Percentiles rank a stretch among this genome's conserved stretches.
These are phyloP conservation scores for Corythaeola cristata DNA, from an alignment of 2,113 vertebrate genomes.

Conservation along the genomic window DNA sequence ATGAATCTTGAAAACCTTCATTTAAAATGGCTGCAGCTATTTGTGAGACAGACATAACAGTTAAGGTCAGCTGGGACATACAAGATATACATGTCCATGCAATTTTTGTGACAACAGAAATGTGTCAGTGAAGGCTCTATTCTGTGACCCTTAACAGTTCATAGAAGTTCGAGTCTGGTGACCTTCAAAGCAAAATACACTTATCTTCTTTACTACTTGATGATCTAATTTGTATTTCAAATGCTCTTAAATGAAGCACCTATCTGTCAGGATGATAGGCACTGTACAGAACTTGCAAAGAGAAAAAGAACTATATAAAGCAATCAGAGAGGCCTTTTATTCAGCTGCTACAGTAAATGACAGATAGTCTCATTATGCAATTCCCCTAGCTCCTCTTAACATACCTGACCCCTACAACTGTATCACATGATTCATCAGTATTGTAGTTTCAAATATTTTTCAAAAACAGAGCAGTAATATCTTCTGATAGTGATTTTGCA, in stretches of 20 bases:
- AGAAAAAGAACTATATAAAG: slow-evolving; percentile 50
- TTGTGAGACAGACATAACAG: neutral
- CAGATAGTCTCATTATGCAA: slow-evolving; percentile 40
- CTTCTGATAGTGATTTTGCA: neutral
- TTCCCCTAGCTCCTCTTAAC: slow-evolving; percentile 34
- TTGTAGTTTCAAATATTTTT: neutral
- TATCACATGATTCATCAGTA: slow-evolving; percentile 8
- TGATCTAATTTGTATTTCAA: slow-evolving; percentile 60
- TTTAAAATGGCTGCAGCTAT: neutral
- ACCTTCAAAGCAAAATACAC: slow-evolving; percentile 28
- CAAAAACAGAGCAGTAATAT: neutral
- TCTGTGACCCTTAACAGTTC: neutral
- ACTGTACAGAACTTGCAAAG: slow-evolving; percentile 11
- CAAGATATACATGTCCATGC: fast-evolving
- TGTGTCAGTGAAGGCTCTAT: neutral
- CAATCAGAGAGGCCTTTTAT: slow-evolving; percentile 51
- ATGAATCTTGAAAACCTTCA: neutral
- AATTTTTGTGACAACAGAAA: neutral
- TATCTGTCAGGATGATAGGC: slow-evolving; percentile 56
- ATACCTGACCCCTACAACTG: slow-evolving; percentile 22
- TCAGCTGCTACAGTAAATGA: slow-evolving; percentile 32
- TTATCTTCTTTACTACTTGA: slow-evolving; percentile 35
- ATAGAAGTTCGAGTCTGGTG: neutral
- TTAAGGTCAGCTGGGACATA: neutral
- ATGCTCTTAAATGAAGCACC: slow-evolving; percentile 28